A percentile compares a stretch with the other conserved stretches of the same genome.
These are phyloP conservation scores for Sebastes glaucus DNA, from an alignment of 2,797 vertebrate genomes.

Conservation along the genomic window DNA sequence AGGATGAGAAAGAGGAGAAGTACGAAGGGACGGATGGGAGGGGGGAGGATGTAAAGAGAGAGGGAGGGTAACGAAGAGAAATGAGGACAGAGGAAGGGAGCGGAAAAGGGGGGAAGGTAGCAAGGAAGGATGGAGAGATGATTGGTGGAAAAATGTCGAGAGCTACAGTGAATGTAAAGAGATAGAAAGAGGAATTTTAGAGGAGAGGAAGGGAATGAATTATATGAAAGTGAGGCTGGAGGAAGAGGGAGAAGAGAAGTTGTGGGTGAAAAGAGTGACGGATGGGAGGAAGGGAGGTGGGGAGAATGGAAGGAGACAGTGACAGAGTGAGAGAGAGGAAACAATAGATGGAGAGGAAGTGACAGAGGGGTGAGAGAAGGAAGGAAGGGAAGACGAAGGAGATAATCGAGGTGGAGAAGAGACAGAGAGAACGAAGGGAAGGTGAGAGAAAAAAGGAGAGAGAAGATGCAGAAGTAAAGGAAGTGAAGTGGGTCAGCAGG, in stretches of 20 bases:
- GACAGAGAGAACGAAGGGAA: not conserved
- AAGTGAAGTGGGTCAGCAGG: not conserved
- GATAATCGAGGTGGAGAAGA: not conserved
- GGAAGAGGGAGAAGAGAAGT: not conserved
- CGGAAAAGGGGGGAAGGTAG: not conserved
- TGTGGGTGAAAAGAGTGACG: not conserved
- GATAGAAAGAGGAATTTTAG: not conserved
- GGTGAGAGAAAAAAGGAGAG: too few relatives aligned
- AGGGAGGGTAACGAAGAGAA: constrained; percentile 15
- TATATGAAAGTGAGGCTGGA: not conserved
- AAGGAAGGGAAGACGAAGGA: not conserved
- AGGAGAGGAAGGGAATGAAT: not conserved
- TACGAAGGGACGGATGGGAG: not conserved
- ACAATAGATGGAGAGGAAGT: not conserved
- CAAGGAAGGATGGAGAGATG: not conserved
- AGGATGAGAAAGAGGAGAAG: constrained; percentile 21
- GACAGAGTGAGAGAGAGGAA: not conserved
- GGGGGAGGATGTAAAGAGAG: not conserved
- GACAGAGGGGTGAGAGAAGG: not conserved
- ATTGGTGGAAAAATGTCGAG: not conserved
- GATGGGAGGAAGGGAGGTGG: not conserved
- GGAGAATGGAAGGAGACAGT: not conserved
- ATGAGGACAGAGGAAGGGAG: constrained; percentile 29
- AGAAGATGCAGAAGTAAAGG: not conserved
- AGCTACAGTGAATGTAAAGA: too few relatives aligned